A percentile compares a stretch with the other conserved stretches of the same genome.
Conservation (phyloP, 2,797 vertebrate species). For the Pangasius djambal region DNA sequence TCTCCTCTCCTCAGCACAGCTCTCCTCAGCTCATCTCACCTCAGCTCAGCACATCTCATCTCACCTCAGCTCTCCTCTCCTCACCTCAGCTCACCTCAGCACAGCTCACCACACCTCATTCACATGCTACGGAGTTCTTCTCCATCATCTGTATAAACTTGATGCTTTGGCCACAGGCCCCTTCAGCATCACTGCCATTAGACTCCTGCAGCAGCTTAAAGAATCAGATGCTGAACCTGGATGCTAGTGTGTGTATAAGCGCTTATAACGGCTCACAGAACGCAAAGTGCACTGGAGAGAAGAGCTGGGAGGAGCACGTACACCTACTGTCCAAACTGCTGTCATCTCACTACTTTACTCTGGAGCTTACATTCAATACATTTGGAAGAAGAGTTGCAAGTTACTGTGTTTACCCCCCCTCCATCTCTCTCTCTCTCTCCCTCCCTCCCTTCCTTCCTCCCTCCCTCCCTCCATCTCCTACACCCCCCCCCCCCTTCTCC, state of each 20-base stretch:
- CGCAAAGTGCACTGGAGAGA: not conserved
- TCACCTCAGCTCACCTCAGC: no score
- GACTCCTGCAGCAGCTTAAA: not conserved
- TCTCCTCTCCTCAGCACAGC: no score
- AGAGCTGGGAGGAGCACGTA: not conserved
- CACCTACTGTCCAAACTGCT: no score
- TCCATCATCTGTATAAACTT: not conserved
- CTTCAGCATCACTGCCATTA: not conserved
- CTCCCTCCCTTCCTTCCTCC: slow-evolving; percentile 64
- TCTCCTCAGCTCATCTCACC: no score
- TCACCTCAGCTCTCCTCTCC: no score
- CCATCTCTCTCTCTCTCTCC: slow-evolving; percentile 63
- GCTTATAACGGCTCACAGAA: not conserved
- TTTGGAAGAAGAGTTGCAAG: slow-evolving; percentile 40
- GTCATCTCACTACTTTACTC: not conserved
- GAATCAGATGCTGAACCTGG: not conserved
- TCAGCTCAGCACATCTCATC: no score
- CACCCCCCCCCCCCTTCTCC: not conserved
- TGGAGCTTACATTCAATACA: not conserved
- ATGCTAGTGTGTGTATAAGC: not conserved
- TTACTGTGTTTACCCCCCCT: not conserved
- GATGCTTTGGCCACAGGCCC: slow-evolving; percentile 13
- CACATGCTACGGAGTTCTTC: not conserved
- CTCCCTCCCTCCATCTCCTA: slow-evolving; percentile 56
- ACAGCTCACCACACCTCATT: not conserved